A percentile compares a stretch with the other conserved stretches of the same genome.
phyloP scores from a whole-genome alignment of 2,888 invertebrate genomes.

The Drosophila antonietae region DNA sequence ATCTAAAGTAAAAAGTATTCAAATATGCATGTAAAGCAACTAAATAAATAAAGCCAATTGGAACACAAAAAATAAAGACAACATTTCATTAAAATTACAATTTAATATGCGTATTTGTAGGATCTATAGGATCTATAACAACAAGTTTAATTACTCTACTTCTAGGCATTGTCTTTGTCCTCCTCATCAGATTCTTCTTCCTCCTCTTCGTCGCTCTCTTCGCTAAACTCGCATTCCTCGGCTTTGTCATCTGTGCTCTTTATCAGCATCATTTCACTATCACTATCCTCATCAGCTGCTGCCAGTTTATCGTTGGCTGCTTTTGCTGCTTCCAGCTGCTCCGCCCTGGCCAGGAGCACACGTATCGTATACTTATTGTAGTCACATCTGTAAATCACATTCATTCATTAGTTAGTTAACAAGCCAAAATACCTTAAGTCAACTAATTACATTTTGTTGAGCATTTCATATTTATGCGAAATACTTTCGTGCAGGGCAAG shows the following conservation, averaged over 20 bases:
- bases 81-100: constrained; percentile 23
- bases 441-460: constrained; percentile 92
- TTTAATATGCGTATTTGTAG: constrained; percentile 6
- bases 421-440: neutral
- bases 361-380: constrained; percentile 94
- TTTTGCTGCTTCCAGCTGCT: constrained; percentile 30
- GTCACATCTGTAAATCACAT: constrained; percentile 90
- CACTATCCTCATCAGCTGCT: constrained; percentile 52
- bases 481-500: constrained; percentile 92
- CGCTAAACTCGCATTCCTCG: constrained; percentile 49
- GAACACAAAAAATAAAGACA: constrained; percentile 1
- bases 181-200: constrained; percentile 28
- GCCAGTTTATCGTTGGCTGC: constrained; percentile 4
- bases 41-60: constrained; percentile 40
- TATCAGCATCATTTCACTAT: constrained; percentile 78
- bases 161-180: constrained; percentile 62
- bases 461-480: constrained; percentile 90
- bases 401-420: neutral
- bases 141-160: constrained; percentile 16
- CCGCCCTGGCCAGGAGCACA: constrained; percentile 87
- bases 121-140: constrained; percentile 14
- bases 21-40: constrained; percentile 51
- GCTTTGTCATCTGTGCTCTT: constrained; percentile 40
- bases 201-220: constrained; percentile 63
- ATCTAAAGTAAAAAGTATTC: constrained; percentile 26